Evolutionary conservation across 2,797 vertebrate species (phyloP).

Genomic region (Myotis vivesi): DNA sequence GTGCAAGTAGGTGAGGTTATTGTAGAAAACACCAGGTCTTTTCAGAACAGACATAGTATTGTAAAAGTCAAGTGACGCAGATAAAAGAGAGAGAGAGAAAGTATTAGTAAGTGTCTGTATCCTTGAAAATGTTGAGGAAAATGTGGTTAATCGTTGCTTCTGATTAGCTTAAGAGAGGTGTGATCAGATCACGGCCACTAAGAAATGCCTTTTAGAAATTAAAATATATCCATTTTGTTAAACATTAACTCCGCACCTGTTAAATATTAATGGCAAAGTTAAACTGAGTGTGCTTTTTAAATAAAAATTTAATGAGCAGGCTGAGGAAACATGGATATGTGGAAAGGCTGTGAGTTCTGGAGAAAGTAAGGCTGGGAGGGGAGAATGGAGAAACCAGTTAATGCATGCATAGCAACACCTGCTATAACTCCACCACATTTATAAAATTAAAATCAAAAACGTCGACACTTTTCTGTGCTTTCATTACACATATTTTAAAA

Average conservation of each 20-base stretch:
- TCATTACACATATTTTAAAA: not conserved
- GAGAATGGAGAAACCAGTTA: not conserved
- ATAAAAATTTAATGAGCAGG: not conserved
- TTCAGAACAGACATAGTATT: not conserved
- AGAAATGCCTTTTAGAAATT: not conserved
- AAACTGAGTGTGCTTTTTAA: not conserved
- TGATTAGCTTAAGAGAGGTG: not conserved
- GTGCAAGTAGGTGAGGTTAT: not conserved
- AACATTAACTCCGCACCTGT: not conserved
- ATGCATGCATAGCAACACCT: fast-evolving
- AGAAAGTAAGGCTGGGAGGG: not conserved
- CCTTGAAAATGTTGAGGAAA: conserved; percentile 4
- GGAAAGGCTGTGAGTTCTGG: not conserved
- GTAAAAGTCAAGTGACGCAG: not conserved
- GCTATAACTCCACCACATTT: not conserved
- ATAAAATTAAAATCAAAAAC: not conserved
- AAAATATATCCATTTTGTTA: not conserved
- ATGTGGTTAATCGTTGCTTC: not conserved
- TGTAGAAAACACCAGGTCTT: not conserved
- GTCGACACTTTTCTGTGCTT: not conserved
- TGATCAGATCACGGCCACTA: not conserved
- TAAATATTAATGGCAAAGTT: not conserved
- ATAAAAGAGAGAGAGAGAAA: not conserved
- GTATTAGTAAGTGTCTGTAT: not conserved
- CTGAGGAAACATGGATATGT: not conserved